These are phyloP conservation scores for Melipona quadrifasciata DNA, from an alignment of 1,140 invertebrate genomes.

Conservation along the genomic window DNA sequence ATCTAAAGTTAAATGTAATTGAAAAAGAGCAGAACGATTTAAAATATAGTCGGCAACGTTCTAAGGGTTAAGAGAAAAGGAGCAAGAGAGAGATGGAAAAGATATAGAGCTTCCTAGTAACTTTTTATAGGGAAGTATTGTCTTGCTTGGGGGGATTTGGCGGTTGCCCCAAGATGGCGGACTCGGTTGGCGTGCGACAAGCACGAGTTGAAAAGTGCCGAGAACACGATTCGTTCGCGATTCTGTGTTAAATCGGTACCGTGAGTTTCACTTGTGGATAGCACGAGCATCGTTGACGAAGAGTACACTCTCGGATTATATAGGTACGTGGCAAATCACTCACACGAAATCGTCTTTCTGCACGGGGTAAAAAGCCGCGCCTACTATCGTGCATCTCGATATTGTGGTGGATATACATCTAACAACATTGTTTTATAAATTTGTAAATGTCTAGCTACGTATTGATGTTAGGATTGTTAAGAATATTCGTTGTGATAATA, in stretches of 20 bases:
- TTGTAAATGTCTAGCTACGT: background rate
- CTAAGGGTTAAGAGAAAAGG: background rate
- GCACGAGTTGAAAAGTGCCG: slow-evolving; percentile 74
- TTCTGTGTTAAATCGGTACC: slow-evolving; percentile 75
- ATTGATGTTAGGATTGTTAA: background rate
- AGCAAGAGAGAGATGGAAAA: slow-evolving; percentile 11
- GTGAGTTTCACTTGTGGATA: slow-evolving; percentile 56
- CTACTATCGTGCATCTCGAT: slow-evolving; percentile 49
- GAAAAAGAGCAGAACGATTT: background rate
- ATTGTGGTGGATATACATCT: slow-evolving; percentile 30
- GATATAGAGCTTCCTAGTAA: slow-evolving; percentile 36
- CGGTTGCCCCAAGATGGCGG: slow-evolving; percentile 77
- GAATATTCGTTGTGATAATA: too few species aligned
- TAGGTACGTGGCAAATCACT: slow-evolving; percentile 67
- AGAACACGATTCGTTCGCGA: slow-evolving; percentile 72
- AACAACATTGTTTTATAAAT: background rate
- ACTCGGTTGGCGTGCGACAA: slow-evolving; percentile 72
- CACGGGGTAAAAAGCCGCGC: slow-evolving; percentile 63
- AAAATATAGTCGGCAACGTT: background rate
- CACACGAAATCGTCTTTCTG: slow-evolving; percentile 28
- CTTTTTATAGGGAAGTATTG: slow-evolving; percentile 61
- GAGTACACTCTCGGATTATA: slow-evolving; percentile 39
- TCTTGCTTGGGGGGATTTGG: slow-evolving; percentile 69
- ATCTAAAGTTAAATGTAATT: background rate
- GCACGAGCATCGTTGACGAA: slow-evolving; percentile 48